phyloP scores from a whole-genome alignment of 2,113 vertebrate genomes.

The Sprattus sprattus region DNA sequence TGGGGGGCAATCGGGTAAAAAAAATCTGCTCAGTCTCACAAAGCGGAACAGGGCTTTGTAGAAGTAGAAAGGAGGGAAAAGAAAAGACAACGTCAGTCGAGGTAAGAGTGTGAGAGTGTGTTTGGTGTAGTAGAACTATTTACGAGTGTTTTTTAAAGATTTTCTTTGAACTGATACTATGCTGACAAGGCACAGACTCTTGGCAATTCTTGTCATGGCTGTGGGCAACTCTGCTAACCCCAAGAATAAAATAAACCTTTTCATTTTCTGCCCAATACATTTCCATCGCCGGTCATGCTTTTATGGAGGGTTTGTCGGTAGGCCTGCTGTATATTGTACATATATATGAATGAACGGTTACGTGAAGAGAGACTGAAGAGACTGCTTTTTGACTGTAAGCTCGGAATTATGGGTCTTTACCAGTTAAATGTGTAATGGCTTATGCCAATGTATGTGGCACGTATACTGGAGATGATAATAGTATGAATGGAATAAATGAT shows the following conservation, averaged over 20 bases:
- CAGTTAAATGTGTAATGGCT: neutral
- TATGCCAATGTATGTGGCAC: neutral
- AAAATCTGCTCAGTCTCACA: slow-evolving; percentile 66
- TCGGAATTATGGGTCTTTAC: neutral
- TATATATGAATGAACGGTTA: neutral
- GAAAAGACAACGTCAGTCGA: slow-evolving; percentile 75
- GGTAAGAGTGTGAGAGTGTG: slow-evolving; percentile 70
- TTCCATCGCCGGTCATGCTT: slow-evolving; percentile 72
- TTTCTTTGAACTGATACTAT: slow-evolving; percentile 75
- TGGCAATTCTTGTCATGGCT: slow-evolving; percentile 70
- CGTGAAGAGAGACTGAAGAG: too few species aligned
- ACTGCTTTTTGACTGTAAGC: neutral
- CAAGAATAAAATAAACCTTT: slow-evolving; percentile 80
- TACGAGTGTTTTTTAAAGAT: slow-evolving; percentile 70
- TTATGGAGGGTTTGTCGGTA: slow-evolving; percentile 19
- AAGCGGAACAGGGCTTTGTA: slow-evolving; percentile 74
- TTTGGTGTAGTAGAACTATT: slow-evolving; percentile 63
- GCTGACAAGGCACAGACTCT: slow-evolving; percentile 68
- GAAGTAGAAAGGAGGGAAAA: slow-evolving; percentile 72
- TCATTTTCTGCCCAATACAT: slow-evolving; percentile 79
- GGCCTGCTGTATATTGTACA: neutral
- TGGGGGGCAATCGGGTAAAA: slow-evolving; percentile 72
- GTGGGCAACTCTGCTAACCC: slow-evolving; percentile 77
- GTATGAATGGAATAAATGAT: neutral
- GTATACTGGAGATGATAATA: neutral